These are phyloP conservation scores for Drosophila sordidula DNA, from an alignment of 2,888 invertebrate species.

Conservation along the genomic window DNA sequence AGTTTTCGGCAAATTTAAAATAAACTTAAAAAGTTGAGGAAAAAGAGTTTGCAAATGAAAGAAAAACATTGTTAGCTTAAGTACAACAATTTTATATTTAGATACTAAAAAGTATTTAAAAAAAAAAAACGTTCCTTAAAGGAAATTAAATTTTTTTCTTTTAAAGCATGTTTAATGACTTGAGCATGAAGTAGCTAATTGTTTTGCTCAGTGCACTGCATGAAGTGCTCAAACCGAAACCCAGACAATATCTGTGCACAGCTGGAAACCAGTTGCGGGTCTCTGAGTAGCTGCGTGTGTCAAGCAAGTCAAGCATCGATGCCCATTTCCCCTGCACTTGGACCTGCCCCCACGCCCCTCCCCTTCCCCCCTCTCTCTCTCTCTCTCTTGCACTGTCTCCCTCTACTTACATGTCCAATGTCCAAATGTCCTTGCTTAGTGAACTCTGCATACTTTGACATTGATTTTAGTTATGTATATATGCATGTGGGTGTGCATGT, in stretches of 20 bases:
- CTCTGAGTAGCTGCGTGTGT: constrained; percentile 59
- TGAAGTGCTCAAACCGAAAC: neutral
- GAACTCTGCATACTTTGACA: constrained; percentile 70
- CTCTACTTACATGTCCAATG: constrained; percentile 12
- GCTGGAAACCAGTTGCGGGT: constrained; percentile 72
- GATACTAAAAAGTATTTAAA: too few species aligned
- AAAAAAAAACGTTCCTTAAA: too few species aligned
- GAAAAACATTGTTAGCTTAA: too few species aligned
- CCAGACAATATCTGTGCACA: constrained; percentile 47
- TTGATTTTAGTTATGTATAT: constrained; percentile 59
- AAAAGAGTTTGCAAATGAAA: too few species aligned
- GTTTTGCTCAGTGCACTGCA: neutral
- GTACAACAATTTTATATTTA: too few species aligned
- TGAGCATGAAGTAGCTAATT: neutral
- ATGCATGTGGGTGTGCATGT: constrained; percentile 9
- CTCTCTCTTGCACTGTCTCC: neutral
- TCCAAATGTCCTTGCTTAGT: constrained; percentile 67
- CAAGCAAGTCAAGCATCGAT: constrained; percentile 64
- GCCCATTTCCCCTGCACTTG: constrained; percentile 7
- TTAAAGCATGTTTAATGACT: too few species aligned
- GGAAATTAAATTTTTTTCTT: too few species aligned
- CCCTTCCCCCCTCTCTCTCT: too few species aligned
- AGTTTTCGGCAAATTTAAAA: too few species aligned
- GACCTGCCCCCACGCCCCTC: constrained; percentile 3
- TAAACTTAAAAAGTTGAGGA: too few species aligned